phyloP scores from a whole-genome alignment of 2,888 invertebrate species.

The Hipparchia semele region DNA sequence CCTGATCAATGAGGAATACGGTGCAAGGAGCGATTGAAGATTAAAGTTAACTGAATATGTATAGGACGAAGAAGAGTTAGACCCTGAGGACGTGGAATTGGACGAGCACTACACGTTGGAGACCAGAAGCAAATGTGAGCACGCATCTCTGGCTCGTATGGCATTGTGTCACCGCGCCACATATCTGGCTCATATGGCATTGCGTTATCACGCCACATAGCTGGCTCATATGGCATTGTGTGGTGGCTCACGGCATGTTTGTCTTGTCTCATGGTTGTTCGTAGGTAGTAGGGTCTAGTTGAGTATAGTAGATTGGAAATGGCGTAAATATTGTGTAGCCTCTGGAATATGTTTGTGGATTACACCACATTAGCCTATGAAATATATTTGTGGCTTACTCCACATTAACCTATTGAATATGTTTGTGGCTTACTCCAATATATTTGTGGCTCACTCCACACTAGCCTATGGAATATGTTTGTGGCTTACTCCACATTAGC shows the following conservation, averaged over 20 bases:
- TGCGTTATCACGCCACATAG: no score
- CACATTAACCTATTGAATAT: no score
- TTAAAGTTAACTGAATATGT: neutral
- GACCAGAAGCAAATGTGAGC: slow-evolving; percentile 95
- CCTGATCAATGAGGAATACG: no score
- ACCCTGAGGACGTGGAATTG: slow-evolving; percentile 94
- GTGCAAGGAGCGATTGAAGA: no score
- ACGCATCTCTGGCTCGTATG: slow-evolving; percentile 30
- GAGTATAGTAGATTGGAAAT: neutral
- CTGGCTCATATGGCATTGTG: neutral
- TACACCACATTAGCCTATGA: no score
- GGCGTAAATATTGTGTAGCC: slow-evolving; percentile 5
- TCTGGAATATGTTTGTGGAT: no score
- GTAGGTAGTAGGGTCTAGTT: neutral
- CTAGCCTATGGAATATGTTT: no score
- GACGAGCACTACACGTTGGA: slow-evolving; percentile 95
- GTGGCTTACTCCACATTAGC: no score
- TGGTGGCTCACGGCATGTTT: neutral
- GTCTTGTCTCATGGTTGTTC: neutral
- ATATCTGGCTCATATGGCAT: neutral
- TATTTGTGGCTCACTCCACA: no score
- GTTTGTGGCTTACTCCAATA: no score
- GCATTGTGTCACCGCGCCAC: neutral
- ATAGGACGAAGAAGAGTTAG: slow-evolving; percentile 93
- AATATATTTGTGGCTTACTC: no score